Percentiles rank a stretch among this genome's conserved stretches.
Evolutionary conservation across 2,888 invertebrate genomes (phyloP).

Genomic region (Harpalus rubripes): DNA sequence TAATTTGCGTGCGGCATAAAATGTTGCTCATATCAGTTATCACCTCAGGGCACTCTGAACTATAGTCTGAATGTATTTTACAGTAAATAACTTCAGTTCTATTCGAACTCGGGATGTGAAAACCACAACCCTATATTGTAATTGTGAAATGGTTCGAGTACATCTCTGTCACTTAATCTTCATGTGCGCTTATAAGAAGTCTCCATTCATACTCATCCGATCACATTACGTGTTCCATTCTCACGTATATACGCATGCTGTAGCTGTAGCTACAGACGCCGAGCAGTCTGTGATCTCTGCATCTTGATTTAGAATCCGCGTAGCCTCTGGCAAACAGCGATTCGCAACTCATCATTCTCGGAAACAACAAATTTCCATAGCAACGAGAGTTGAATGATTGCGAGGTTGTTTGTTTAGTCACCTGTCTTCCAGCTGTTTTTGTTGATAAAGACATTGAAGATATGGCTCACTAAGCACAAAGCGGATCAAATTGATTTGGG

Average conservation of each 20-base stretch:
- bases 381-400: neutral
- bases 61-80: no score
- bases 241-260: slow-evolving; percentile 16
- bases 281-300: neutral
- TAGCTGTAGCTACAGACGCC: neutral
- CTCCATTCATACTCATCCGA: slow-evolving; percentile 8
- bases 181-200: neutral
- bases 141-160: no score
- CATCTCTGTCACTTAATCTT: neutral
- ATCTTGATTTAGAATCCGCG: neutral
- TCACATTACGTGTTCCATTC: slow-evolving; percentile 34
- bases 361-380: neutral
- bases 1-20: no score
- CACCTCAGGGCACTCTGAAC: no score
- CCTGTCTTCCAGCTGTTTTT: neutral
- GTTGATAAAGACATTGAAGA: neutral
- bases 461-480: neutral
- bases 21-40: no score
- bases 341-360: neutral
- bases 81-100: no score
- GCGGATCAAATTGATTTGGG: neutral
- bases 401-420: neutral
- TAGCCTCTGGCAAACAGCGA: neutral
- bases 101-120: no score
- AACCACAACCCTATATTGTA: no score